A percentile compares a stretch with the other conserved stretches of the same genome.
These are phyloP conservation scores for Ectemnius continuus DNA, from an alignment of 2,888 invertebrate species.

Conservation along the genomic window DNA sequence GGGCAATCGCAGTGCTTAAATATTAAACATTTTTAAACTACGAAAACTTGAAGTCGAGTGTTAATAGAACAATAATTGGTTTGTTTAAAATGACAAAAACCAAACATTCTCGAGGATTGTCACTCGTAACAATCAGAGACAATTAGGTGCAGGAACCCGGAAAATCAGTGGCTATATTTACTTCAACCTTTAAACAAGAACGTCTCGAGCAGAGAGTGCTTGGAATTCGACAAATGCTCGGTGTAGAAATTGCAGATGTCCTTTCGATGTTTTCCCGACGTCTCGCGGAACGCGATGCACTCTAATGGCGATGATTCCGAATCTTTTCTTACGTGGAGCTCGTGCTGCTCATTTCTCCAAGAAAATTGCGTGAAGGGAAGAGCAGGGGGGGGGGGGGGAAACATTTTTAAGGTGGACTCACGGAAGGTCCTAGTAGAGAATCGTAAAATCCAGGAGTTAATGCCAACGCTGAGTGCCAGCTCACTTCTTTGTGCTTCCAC, in stretches of 20 bases:
- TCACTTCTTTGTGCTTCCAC: slow-evolving; percentile 19
- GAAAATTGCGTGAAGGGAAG: slow-evolving; percentile 24
- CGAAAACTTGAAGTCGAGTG: no score
- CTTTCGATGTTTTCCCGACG: slow-evolving; percentile 22
- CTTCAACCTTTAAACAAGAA: slow-evolving; percentile 7
- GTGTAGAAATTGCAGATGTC: slow-evolving; percentile 31
- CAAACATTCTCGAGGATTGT: background rate
- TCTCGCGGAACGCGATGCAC: slow-evolving; percentile 5
- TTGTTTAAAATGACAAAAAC: no score
- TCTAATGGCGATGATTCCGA: slow-evolving; percentile 23
- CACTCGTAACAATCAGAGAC: background rate
- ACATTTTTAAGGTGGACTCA: slow-evolving; percentile 26
- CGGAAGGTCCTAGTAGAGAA: slow-evolving; percentile 31
- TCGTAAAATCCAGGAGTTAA: slow-evolving; percentile 34
- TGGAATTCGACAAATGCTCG: background rate
- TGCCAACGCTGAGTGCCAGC: slow-evolving; percentile 14
- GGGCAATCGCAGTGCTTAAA: no score
- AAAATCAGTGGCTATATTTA: background rate
- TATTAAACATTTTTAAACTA: no score
- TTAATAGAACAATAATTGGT: no score
- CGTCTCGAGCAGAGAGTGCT: slow-evolving; percentile 5
- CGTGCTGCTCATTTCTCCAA: slow-evolving; percentile 31
- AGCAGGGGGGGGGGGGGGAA: background rate
- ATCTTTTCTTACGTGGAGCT: slow-evolving; percentile 12
- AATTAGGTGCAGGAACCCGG: background rate